Base-by-base conservation (phyloP, 2,797 vertebrate species). In the Hyperoplus lanceolatus region DNA sequence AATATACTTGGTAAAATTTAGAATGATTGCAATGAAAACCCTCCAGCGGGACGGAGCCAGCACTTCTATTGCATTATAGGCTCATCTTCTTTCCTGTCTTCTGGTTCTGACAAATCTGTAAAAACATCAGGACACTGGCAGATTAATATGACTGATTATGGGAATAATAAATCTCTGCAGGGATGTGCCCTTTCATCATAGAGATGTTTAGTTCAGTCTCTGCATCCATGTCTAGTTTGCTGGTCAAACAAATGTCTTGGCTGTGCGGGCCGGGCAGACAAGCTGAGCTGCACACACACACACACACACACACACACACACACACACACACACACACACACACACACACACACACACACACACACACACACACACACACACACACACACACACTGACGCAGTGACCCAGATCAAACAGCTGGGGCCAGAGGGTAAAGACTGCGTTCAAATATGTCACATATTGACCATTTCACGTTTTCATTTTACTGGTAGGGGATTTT, bases 321-420 rank as follows among this genome's bases (percentile, higher is more conserved):
- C 21, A 21, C 21, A 21, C 21, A 21, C 21, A 21, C 21, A 21
- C 21, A 21, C 21, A 21, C 21, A 21, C 21, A 21, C 21, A 21
- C 21, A 21, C 21, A 21, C 21, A 21, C 21, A 21, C 21, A 29
- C 29, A 29, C 29, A 29, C 29, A 29, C 29, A 29, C 29, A 29
- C 29, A 29, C 29, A 29, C 2, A 29, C 29, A 29, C 29, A 29
- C 29, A 29, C 2, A 21, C 1, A 21, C 29, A 29, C 29, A 29
- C 29, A 29, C 29, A 29, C 29, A 29, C 29, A 29, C 29, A 29
- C 72, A 58, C 41, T 21, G 60, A 74, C 36, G 75, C 76, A 86
- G 73, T 87, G 89, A 90, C 81, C 82, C 84, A 71, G 70, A 90
- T 89, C 82, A 70, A 43, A 84, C 70, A 79, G 84, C 83, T 87